These are phyloP conservation scores for Lophotis ruficrista DNA, from an alignment of 2,113 vertebrate genomes.

Conservation along the genomic window DNA sequence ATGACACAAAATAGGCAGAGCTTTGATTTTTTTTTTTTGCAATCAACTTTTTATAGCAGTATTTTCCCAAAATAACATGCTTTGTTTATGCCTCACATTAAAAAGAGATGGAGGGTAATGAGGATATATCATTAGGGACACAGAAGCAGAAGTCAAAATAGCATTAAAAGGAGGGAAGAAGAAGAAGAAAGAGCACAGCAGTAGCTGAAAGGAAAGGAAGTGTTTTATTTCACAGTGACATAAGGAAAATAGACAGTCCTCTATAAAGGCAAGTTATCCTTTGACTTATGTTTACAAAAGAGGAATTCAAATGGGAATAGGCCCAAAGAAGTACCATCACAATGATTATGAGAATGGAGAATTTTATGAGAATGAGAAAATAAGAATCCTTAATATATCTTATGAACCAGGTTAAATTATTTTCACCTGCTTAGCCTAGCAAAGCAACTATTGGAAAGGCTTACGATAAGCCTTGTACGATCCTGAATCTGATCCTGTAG, in stretches of 20 bases:
- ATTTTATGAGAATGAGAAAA: background rate
- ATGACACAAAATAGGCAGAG: background rate
- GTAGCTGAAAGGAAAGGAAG: background rate
- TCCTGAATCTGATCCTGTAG: background rate
- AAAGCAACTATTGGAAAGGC: background rate
- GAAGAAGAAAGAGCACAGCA: background rate
- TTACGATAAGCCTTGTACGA: background rate
- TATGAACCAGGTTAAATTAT: background rate
- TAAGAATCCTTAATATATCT: background rate
- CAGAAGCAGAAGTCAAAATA: conserved; percentile 3
- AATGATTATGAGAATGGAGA: background rate
- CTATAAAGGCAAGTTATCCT: background rate
- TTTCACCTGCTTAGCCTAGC: background rate
- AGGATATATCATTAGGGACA: background rate
- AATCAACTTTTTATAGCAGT: background rate
- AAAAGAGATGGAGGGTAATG: background rate
- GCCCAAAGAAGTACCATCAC: background rate
- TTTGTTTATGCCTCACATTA: conserved; percentile 14
- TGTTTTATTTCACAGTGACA: background rate
- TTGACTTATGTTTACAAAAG: background rate
- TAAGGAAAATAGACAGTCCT: background rate
- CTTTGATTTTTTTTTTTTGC: conserved; percentile 1
- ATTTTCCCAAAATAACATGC: conserved; percentile 36
- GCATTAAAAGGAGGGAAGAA: background rate
- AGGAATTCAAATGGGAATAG: background rate